phyloP scores from a whole-genome alignment of 2,113 vertebrate genomes.

The Dissostichus mawsoni region DNA sequence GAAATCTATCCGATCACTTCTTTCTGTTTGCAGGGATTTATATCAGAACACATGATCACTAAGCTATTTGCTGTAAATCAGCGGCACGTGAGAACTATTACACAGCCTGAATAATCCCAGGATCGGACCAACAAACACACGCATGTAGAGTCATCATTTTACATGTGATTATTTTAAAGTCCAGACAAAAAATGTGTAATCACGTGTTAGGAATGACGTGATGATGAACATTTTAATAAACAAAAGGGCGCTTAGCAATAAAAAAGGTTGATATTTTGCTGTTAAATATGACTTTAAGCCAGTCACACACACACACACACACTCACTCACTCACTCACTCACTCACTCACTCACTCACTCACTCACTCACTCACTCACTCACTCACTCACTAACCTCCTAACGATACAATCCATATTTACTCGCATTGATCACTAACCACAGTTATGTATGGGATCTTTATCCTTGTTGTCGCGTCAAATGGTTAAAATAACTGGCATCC shows the following conservation, averaged over 20 bases:
- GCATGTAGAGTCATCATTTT: neutral
- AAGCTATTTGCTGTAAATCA: constrained; percentile 49
- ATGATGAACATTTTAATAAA: too few species aligned
- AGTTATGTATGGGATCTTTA: too few species aligned
- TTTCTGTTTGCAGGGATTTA: constrained; percentile 27
- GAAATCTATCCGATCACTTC: neutral
- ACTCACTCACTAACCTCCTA: neutral
- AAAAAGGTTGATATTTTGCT: too few species aligned
- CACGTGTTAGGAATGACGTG: neutral
- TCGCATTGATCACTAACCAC: too few species aligned
- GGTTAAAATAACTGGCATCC: too few species aligned
- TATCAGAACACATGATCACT: constrained; percentile 60
- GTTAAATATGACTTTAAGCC: neutral
- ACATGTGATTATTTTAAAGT: neutral
- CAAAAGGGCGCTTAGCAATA: too few species aligned
- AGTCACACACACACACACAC: too few species aligned
- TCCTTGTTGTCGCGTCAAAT: neutral
- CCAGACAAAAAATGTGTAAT: neutral
- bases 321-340: too few species aligned
- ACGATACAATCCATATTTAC: neutral
- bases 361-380: too few species aligned
- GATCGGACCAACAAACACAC: neutral
- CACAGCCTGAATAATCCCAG: constrained; percentile 41
- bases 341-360: too few species aligned
- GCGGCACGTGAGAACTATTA: constrained; percentile 52